A percentile compares a stretch with the other conserved stretches of the same genome.
Evolutionary conservation across 1,140 invertebrate genomes (phyloP).

Genomic region (Campoletis sonorensis): DNA sequence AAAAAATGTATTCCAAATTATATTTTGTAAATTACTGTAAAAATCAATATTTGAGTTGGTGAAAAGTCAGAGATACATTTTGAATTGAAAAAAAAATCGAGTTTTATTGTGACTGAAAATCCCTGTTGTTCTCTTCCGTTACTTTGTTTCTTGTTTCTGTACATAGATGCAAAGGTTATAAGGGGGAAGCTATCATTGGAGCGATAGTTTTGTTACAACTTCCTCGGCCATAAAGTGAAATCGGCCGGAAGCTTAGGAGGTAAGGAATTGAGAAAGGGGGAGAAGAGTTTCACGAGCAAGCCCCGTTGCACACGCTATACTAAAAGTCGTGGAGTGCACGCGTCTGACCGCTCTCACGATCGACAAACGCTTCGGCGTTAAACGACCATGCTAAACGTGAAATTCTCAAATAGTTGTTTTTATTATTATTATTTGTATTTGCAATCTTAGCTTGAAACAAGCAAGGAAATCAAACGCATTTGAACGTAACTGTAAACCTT

Average conservation of each 20-base stretch:
- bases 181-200: conserved; percentile 49
- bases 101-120: no score
- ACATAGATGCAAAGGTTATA: conserved; percentile 33
- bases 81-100: no score
- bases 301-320: conserved; percentile 26
- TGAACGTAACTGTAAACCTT: background rate
- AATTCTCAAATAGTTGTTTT: background rate
- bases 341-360: conserved; percentile 17
- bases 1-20: no score
- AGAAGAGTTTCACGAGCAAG: conserved; percentile 42
- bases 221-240: conserved; percentile 54
- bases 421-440: background rate
- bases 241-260: conserved; percentile 49
- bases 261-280: conserved; percentile 8
- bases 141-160: conserved; percentile 3
- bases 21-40: no score
- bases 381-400: conserved; percentile 30
- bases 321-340: conserved; percentile 40
- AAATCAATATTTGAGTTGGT: no score
- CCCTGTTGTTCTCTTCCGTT: no score
- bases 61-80: no score
- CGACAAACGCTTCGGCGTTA: conserved; percentile 8
- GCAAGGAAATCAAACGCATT: background rate
- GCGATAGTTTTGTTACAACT: conserved; percentile 54
- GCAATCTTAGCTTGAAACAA: background rate